Evolutionary conservation across 2,888 invertebrate species (phyloP).

Genomic region (Oconnorella tubifera): DNA sequence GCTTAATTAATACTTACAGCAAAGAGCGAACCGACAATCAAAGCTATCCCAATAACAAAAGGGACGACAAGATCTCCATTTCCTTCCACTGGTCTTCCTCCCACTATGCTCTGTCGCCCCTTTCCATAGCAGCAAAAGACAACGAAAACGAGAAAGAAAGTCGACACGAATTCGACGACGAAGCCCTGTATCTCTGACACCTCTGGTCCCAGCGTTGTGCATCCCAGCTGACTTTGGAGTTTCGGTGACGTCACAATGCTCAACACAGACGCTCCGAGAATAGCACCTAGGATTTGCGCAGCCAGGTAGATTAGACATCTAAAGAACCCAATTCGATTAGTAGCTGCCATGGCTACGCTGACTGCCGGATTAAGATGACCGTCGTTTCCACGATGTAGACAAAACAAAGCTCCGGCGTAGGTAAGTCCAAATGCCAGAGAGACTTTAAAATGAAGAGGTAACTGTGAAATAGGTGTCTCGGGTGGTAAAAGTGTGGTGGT

Average conservation of each 20-base stretch:
- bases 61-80: conserved; percentile 5
- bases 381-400: conserved; percentile 47
- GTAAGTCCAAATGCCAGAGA: conserved; percentile 52
- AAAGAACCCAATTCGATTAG: conserved; percentile 14
- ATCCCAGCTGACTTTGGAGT: conserved; percentile 17
- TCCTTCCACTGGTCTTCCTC: not conserved
- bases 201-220: conserved; percentile 17
- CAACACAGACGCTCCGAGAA: conserved; percentile 36
- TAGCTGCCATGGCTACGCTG: conserved; percentile 35
- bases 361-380: conserved; percentile 56
- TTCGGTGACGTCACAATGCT: conserved; percentile 17
- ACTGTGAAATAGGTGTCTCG: not conserved
- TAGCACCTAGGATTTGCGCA: conserved; percentile 21
- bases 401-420: conserved; percentile 51
- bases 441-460: conserved; percentile 23
- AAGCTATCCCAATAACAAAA: conserved; percentile 15
- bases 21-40: conserved; percentile 16
- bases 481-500: too few relatives aligned
- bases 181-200: conserved; percentile 25
- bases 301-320: conserved; percentile 18
- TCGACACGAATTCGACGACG: conserved; percentile 27
- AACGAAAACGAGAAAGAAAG: conserved; percentile 27
- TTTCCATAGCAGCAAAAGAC: conserved; percentile 19
- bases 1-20: conserved; percentile 19
- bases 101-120: too few relatives aligned